A percentile compares a stretch with the other conserved stretches of the same genome.
Conservation (phyloP, 2,797 vertebrate genomes). For the Halcyon badia region DNA sequence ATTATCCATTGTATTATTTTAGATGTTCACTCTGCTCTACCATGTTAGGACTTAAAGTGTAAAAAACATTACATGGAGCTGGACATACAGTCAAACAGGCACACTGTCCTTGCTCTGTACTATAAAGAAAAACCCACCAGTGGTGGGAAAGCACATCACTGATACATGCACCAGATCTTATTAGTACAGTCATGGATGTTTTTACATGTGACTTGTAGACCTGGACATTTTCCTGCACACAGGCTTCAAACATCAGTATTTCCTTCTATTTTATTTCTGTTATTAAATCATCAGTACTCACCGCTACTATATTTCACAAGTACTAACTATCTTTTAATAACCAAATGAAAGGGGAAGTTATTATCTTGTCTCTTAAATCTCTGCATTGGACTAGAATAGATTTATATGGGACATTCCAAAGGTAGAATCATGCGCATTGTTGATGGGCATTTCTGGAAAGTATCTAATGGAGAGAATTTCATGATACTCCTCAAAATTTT, state of each 20-base stretch:
- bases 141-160: neutral
- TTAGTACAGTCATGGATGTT: neutral
- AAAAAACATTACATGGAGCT: neutral
- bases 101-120: neutral
- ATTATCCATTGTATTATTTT: neutral
- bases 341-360: neutral
- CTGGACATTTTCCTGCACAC: neutral
- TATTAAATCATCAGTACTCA: neutral
- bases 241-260: neutral
- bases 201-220: neutral
- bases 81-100: neutral
- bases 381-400: neutral
- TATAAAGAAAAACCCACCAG: neutral
- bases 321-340: neutral
- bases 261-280: neutral
- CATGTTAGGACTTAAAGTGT: neutral
- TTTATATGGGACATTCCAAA: neutral
- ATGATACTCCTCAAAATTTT: neutral
- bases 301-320: neutral
- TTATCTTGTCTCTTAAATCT: neutral
- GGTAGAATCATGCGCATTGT: neutral
- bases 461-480: neutral
- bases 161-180: neutral
- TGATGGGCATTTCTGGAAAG: neutral
- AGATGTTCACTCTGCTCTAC: neutral